Percentiles rank a stretch among this genome's conserved stretches.
Evolutionary conservation across 2,888 invertebrate species (phyloP).

Genomic region (Cephus spinipes): DNA sequence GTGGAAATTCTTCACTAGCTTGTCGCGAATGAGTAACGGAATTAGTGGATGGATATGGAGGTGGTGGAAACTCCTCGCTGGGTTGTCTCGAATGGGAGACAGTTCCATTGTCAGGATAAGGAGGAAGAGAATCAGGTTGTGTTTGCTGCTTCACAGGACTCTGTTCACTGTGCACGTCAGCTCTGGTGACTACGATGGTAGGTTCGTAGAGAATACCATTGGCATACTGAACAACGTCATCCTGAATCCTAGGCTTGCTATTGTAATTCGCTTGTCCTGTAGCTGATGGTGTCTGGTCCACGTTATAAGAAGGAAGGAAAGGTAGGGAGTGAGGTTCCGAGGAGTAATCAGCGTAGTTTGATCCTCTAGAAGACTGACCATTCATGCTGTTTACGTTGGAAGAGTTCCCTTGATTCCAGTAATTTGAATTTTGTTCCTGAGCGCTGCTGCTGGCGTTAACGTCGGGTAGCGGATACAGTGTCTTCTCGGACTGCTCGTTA

Average conservation of each 20-base stretch:
- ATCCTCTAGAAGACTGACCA: constrained; percentile 33
- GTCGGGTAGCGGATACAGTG: constrained; percentile 40
- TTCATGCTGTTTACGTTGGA: constrained; percentile 38
- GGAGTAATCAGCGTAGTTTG: constrained; percentile 56
- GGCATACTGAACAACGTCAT: constrained; percentile 68
- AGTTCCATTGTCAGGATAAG: constrained; percentile 64
- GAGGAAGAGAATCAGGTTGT: constrained; percentile 70
- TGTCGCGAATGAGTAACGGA: constrained; percentile 86
- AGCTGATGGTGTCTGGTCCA: constrained; percentile 44
- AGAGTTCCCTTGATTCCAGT: constrained; percentile 56
- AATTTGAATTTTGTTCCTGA: constrained; percentile 64
- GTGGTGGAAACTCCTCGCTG: constrained; percentile 71
- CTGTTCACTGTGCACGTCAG: constrained; percentile 88
- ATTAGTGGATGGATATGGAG: constrained; percentile 84
- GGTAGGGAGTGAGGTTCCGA: constrained; percentile 75
- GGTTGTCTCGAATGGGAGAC: constrained; percentile 68
- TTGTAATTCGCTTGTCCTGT: constrained; percentile 36
- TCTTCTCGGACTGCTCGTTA: constrained; percentile 60
- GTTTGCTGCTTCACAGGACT: constrained; percentile 72
- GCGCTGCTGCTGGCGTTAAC: constrained; percentile 46
- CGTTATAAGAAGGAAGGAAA: constrained; percentile 71
- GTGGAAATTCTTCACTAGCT: constrained; percentile 90
- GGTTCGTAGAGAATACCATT: constrained; percentile 65
- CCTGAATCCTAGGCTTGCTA: constrained; percentile 59
- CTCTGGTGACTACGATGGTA: constrained; percentile 79